Base-by-base conservation (phyloP, 2,888 invertebrate genomes). In the Electrophaes corylata region DNA sequence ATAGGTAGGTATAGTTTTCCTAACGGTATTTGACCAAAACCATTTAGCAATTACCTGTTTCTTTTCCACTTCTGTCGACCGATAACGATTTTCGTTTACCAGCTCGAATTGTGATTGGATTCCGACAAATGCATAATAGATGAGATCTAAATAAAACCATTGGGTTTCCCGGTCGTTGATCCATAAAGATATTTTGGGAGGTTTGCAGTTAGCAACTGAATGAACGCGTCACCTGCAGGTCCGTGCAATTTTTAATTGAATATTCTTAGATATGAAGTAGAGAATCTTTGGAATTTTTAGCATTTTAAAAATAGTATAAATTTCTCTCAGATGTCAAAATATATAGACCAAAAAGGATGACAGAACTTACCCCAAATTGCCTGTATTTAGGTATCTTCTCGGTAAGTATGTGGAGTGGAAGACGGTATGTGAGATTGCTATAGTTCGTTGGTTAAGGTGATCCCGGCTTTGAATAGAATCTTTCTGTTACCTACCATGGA, bases 61-160 rank as follows among this genome's bases (percentile, higher is more conserved):
- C 52, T 72, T 72, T 59, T 74, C 79, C 66, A 79, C 68, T 78
- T 84, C 76, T 71, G 70, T 55, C 40, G 69, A 70, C 65, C 67
- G 68, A 76, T 85, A 88, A 86, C 84, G 84, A 89, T 89, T 88
- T 88, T 87, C 84, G 81, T 83, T 86, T 83, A 84, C 75, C 64
- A 68, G 62, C 71, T 71, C 67, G 67, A 71, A 67, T 71, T 74
- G 75, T 73, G 78, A 88, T 88, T 85, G 83, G 83, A 66, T 76
- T 77, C 70, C 60, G 69, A 78, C 76, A 82, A 80, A 84, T 89
- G 73, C 84, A 91, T 89, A 83, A 88, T 86, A 86, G 79, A 90
- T 86, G 84, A 85, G 81, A 80, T 78, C 86, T 84, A 86, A 86
- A 86, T 86, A 88, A 85, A 78, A 83, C 79, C 81, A 83, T 81